Percentiles rank a stretch among this genome's conserved stretches.
phyloP scores from a whole-genome alignment of 2,888 invertebrate genomes.

The Selenia dentaria region DNA sequence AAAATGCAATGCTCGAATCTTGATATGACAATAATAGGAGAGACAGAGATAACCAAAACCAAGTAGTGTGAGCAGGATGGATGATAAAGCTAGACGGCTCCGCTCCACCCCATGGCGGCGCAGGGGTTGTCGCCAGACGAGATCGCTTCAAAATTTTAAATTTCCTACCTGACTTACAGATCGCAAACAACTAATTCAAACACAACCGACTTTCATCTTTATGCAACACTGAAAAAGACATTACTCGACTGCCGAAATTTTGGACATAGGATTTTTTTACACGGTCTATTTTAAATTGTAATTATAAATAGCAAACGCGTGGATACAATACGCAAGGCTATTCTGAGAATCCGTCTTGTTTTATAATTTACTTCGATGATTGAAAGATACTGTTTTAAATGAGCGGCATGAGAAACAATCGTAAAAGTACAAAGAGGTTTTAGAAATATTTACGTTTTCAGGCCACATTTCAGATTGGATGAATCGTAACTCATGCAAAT shows the following conservation, averaged over 20 bases:
- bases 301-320: conserved; percentile 81
- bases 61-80: conserved; percentile 56
- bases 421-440: conserved; percentile 62
- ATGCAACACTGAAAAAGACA: conserved; percentile 39
- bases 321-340: conserved; percentile 77
- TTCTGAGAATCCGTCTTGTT: conserved; percentile 72
- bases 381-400: conserved; percentile 67
- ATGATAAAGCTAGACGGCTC: conserved; percentile 59
- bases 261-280: conserved; percentile 54
- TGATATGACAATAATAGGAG: conserved; percentile 83
- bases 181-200: conserved; percentile 46
- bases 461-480: conserved; percentile 61
- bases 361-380: conserved; percentile 69
- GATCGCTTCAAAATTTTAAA: conserved; percentile 74
- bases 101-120: conserved; percentile 78
- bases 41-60: conserved; percentile 65
- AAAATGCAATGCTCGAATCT: conserved; percentile 83
- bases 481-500: conserved; percentile 58
- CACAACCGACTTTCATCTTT: conserved; percentile 58
- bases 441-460: conserved; percentile 58
- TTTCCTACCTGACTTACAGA: conserved; percentile 65
- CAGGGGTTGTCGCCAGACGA: conserved; percentile 82
- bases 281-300: conserved; percentile 62
- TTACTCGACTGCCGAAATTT: conserved; percentile 36
- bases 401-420: conserved; percentile 53